Percentiles rank a stretch among this genome's conserved stretches.
These are phyloP conservation scores for Rousettus madagascariensis DNA, from an alignment of 2,797 vertebrate species.

Conservation along the genomic window DNA sequence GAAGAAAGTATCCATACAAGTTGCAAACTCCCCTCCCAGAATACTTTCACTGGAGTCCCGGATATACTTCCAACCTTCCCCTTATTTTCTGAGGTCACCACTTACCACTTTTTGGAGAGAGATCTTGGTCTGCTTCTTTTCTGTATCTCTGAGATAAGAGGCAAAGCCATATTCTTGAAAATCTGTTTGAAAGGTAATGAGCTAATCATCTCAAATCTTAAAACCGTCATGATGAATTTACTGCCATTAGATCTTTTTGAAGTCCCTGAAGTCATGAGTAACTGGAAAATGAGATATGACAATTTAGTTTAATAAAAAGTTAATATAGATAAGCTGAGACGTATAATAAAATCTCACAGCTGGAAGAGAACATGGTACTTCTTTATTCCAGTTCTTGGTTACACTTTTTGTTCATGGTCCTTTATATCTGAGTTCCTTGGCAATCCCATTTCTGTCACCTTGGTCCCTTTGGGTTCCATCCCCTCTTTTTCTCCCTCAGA, in stretches of 20 bases:
- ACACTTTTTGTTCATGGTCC: neutral
- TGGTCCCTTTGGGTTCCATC: neutral
- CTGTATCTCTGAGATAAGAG: neutral
- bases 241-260: neutral
- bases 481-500: neutral
- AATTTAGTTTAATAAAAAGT: neutral
- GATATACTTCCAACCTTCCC: neutral
- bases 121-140: neutral
- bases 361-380: neutral
- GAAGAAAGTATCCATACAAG: neutral
- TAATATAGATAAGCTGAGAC: neutral
- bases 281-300: neutral
- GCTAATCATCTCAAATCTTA: neutral
- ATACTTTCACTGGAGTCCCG: neutral
- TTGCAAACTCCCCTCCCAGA: neutral
- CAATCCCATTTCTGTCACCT: neutral
- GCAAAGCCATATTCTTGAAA: neutral
- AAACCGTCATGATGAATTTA: neutral
- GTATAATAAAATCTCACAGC: neutral
- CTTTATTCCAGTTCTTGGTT: neutral
- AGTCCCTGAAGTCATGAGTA: neutral
- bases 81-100: neutral
- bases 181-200: neutral
- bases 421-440: neutral
- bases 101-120: neutral